Evolutionary conservation across 2,888 invertebrate genomes (phyloP), one percentile per base, ranked within the genome.

Genomic region (Portevinia maculata): DNA sequence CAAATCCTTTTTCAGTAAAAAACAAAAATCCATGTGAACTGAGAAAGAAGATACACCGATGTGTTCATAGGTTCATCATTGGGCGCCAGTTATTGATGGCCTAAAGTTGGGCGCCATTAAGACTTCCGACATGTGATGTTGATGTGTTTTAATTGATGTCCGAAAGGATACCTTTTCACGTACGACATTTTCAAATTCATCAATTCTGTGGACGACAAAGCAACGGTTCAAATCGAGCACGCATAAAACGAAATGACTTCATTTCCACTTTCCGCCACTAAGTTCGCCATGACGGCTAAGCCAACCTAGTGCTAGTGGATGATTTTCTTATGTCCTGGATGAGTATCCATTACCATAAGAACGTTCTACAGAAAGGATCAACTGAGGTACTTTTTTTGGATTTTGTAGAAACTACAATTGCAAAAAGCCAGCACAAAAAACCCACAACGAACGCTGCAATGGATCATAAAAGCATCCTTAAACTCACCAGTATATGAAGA

Each of bases 61-160:
- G 24, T 24, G 5, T 2, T 24, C 24, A 24, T 24, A 5, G 24
- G 5, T 24, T 5, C 24, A 24, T 24, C 24, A 24, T 24, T 24
- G 24, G 24, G 24, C 24, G 24, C 24, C 24, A 24, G 3, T 24
- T 24, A 24, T 24, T 4, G 21, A 32, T 11, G 52, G 13, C 3
- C 24, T 6, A 32, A 13, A 53, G 46, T 76, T 69, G 67, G 53
- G 67, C 69, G 67, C 67, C 67, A 76, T 46, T 75, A 53, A 50
- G 15, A 41, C 19, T 19, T 15, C 32, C 21, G 34, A 39, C 52
- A 75, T 46, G 34, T 75, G 17, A 24, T 19, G 30, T 55, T 64
- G 34, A 59, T 15, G 50, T 17, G 19, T 30, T 60, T 46, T 19
- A 62, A 62, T 62, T 62, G 44, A 44, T 44, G 44, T 11, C 44